phyloP scores from a whole-genome alignment of 1,140 invertebrate genomes.

The Macrocentrus cingulum region DNA sequence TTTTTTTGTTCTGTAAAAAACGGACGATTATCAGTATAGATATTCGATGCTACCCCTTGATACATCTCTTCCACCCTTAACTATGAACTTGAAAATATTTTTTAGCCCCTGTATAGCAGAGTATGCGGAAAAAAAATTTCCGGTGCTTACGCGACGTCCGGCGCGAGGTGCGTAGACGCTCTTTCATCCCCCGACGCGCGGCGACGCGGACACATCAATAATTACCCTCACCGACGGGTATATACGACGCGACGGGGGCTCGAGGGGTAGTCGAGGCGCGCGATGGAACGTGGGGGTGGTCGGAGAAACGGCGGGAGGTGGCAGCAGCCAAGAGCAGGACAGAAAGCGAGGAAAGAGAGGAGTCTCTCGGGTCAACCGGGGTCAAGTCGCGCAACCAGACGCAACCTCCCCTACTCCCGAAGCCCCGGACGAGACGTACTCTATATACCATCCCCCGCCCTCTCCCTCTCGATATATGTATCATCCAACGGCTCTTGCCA shows the following conservation, averaged over 20 bases:
- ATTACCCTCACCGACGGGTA: conserved; percentile 52
- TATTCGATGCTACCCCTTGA: too few relatives aligned
- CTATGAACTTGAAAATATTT: too few relatives aligned
- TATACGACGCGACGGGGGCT: conserved; percentile 42
- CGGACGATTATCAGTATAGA: too few relatives aligned
- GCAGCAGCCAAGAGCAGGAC: conserved; percentile 21
- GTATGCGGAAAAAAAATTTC: too few relatives aligned
- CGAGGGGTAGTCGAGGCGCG: conserved; percentile 33
- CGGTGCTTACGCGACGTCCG: too few relatives aligned
- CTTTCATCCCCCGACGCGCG: too few relatives aligned
- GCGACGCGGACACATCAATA: conserved; percentile 54
- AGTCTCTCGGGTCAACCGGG: conserved; percentile 53
- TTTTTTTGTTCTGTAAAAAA: too few relatives aligned
- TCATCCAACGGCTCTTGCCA: neutral
- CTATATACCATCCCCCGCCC: conserved; percentile 17
- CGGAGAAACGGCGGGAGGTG: conserved; percentile 17
- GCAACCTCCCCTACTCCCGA: conserved; percentile 23
- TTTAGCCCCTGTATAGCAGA: too few relatives aligned
- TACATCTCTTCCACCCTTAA: too few relatives aligned
- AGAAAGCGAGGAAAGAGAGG: conserved; percentile 32
- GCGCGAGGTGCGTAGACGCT: too few relatives aligned
- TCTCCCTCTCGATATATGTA: neutral
- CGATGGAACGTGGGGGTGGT: conserved; percentile 16
- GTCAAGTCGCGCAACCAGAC: conserved; percentile 59
- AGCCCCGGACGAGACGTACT: conserved; percentile 1